Evolutionary conservation across 2,797 vertebrate species (phyloP).

Genomic region (Nothura maculosa): DNA sequence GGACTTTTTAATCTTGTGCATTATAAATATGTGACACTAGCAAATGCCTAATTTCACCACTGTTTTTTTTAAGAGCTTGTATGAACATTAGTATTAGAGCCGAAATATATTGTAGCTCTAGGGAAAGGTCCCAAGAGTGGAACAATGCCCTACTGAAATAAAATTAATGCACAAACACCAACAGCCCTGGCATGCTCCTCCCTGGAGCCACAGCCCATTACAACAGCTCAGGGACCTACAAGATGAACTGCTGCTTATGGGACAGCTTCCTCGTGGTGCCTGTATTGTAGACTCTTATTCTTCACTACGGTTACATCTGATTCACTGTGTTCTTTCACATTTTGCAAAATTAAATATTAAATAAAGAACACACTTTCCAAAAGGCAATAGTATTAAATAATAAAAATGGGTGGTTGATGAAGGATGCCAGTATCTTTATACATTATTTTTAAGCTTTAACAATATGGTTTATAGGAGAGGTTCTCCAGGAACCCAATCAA

Average conservation of each 20-base stretch:
- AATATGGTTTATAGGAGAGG: fast-evolving
- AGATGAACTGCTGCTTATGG: too few species aligned
- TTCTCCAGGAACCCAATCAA: neutral
- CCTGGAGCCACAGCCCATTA: neutral
- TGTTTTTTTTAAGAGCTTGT: neutral
- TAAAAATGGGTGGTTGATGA: fast-evolving
- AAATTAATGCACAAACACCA: neutral
- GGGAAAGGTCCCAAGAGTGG: neutral
- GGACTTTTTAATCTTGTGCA: neutral
- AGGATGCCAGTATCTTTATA: neutral
- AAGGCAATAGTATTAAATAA: neutral
- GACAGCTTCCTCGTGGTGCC: neutral
- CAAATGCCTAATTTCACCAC: too few species aligned
- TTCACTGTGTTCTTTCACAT: too few species aligned
- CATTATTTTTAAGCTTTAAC: neutral
- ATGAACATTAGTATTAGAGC: neutral
- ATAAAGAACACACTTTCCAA: neutral
- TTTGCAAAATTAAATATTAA: neutral
- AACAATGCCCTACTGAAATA: neutral
- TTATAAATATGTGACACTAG: neutral
- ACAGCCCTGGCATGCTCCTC: too few species aligned
- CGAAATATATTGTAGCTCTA: neutral
- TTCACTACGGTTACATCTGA: neutral
- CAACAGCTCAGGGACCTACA: too few species aligned
- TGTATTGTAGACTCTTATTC: neutral